These are phyloP conservation scores for Excalfactoria chinensis DNA, from an alignment of 2,113 vertebrate genomes.

Conservation along the genomic window DNA sequence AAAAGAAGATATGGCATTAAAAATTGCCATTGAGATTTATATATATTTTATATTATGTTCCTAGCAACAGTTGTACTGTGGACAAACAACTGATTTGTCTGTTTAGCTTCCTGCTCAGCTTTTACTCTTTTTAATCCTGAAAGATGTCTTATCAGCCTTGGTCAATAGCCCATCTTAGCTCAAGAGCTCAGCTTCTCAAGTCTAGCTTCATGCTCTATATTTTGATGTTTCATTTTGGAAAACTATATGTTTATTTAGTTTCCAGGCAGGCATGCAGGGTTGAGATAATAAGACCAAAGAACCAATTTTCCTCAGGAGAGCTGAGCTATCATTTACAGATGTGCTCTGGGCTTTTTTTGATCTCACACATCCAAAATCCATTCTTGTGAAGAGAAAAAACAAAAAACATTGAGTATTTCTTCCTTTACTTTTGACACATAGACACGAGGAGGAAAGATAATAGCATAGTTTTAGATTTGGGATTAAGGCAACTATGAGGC, in stretches of 20 bases:
- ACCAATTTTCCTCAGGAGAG: conserved; percentile 27
- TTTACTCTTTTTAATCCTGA: neutral
- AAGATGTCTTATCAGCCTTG: neutral
- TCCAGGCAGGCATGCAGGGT: neutral
- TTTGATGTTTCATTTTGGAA: conserved; percentile 4
- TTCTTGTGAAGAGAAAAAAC: neutral
- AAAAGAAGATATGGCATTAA: neutral
- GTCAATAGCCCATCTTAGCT: neutral
- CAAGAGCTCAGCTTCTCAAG: neutral
- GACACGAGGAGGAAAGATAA: neutral
- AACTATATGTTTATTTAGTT: neutral
- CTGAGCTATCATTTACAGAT: conserved; percentile 21
- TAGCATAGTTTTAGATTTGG: neutral
- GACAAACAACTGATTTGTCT: neutral
- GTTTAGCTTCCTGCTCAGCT: neutral
- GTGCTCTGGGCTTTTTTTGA: neutral
- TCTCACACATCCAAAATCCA: neutral
- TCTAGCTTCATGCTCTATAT: neutral
- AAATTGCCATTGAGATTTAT: neutral
- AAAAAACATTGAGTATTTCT: neutral
- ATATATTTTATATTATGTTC: neutral
- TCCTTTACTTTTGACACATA: neutral
- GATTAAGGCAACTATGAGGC: neutral
- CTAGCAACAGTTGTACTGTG: neutral
- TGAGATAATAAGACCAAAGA: conserved; percentile 13